Base-by-base conservation (phyloP, 2,113 vertebrate genomes). In the Myanophis thanlyinensis region DNA sequence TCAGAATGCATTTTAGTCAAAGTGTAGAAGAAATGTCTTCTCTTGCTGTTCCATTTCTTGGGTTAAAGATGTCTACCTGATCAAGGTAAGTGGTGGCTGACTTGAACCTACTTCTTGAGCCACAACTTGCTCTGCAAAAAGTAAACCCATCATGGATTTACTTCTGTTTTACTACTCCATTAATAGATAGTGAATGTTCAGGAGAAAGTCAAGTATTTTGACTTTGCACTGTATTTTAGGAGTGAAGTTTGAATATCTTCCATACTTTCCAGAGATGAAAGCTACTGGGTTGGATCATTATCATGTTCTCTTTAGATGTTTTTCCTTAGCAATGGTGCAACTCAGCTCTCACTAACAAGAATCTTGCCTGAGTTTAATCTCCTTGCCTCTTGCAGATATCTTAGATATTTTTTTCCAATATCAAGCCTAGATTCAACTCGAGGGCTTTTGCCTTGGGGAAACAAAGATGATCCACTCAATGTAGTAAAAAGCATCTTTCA, bases 1-100 rank as follows among this genome's bases (percentile, higher is more conserved):
- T 94, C 40, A 91, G 88, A 1, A 22, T 18, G n/a, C 25, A 49
- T 86, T 91, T 92, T 46, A 92, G 53, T 87, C 67, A 53, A 89
- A 95, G 84, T 40, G n/a, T 48, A 84, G 2, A 5, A 2, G 92
- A 54, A 91, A 1, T 85, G 51, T 12, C 51, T 44, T 8, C 30
- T 93, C 52, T 89, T 47, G 89, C 23, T 47, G 20, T 35, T 2
- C 0, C 10, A 10, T 22, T 88, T 73, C 10, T 8, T 2, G 5
- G 25, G 85, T 9, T 86, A 80, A 35, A 30, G n/a, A 48, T 40
- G 47, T 5, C n/a, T 35, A 18, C 13, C 3, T 73, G 62, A 73
- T 13, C 7, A 35, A 35, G n/a, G 62, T 6, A 18, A 35, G n/a
- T 2, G 13, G 7, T 73, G 62, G n/a, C 62, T 73, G 62, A 73